These are phyloP conservation scores for Anthophora plumipes DNA, from an alignment of 2,888 invertebrate species.

Conservation along the genomic window DNA sequence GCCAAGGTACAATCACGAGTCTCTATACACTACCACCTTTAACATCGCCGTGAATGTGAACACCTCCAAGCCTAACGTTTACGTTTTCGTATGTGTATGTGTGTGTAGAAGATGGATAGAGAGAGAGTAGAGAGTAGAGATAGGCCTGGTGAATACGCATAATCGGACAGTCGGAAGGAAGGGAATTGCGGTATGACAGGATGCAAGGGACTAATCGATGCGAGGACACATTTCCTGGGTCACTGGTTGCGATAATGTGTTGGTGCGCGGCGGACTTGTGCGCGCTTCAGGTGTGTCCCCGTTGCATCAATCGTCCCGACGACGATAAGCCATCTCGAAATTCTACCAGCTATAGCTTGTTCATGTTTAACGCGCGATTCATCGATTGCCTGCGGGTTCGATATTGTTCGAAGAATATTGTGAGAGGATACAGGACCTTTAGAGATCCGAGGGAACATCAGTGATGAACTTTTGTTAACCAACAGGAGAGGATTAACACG, in stretches of 20 bases:
- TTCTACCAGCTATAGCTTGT: conserved; percentile 1
- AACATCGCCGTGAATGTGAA: neutral
- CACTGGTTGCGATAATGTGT: conserved; percentile 29
- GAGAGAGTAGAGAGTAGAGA: neutral
- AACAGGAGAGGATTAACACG: too few relatives aligned
- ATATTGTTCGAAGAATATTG: neutral
- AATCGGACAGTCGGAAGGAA: conserved; percentile 46
- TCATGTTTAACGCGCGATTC: conserved; percentile 9
- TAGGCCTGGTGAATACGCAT: conserved; percentile 12
- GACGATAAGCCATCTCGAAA: conserved; percentile 42
- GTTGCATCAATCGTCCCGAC: conserved; percentile 34
- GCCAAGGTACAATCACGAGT: conserved; percentile 41
- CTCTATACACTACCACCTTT: neutral
- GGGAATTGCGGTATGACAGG: conserved; percentile 42
- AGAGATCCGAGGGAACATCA: neutral
- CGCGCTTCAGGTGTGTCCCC: conserved; percentile 16
- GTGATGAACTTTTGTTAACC: neutral
- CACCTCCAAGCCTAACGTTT: neutral
- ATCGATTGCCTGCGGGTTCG: conserved; percentile 1
- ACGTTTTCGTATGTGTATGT: neutral
- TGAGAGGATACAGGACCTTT: neutral
- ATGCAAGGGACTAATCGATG: conserved; percentile 60
- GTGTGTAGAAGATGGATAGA: neutral
- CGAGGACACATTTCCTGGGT: conserved; percentile 55
- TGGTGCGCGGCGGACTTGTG: neutral